Evolutionary conservation across 2,113 vertebrate genomes (phyloP), one percentile per base, ranked within the genome.

Genomic region (Dasyurus viverrinus): DNA sequence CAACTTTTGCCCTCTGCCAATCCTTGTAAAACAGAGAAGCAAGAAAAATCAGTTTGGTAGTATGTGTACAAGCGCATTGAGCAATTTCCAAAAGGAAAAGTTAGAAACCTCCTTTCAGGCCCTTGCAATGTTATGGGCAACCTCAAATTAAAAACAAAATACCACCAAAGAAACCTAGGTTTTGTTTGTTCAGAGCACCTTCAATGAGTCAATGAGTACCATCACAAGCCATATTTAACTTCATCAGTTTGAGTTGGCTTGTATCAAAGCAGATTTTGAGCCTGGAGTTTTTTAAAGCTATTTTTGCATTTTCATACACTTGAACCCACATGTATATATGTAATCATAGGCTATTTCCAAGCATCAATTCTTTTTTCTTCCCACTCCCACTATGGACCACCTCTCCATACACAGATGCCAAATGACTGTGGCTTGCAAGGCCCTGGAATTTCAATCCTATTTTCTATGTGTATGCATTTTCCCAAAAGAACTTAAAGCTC

Each of bases 51-150:
- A 96, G 95, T 98, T 98, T 92, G 90, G 97, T 97, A 60, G 47
- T 46, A 2, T 93, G 25, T 89, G 95, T 97, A 96, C 95, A 95
- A 96, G 97, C 84, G 98, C 94, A 97, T 68, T 96, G 95, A 95
- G 96, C 96, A 95, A 96, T 98, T 98, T 98, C 98, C 98, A 98
- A 94, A 96, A 95, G 94, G 95, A 98, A 97, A 97, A 98, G 92
- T 98, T 98, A 98, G 97, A 97, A 96, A 96, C 96, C 26, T 96
- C 97, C 98, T 98, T 98, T 98, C 98, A 98, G 98, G 96, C 54
- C 60, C 4, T 54, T 22, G 60, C 91, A 0, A 90, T 94, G 97
- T 98, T 97, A 98, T 93, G 93, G 96, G 96, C 93, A 96, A 96
- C 97, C 89, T 98, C 60, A 24, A 97, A 0, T 24, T 97, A 95